Percentiles rank a stretch among this genome's conserved stretches.
These are phyloP conservation scores for Chionis minor DNA, from an alignment of 2,113 vertebrate species.

Conservation along the genomic window DNA sequence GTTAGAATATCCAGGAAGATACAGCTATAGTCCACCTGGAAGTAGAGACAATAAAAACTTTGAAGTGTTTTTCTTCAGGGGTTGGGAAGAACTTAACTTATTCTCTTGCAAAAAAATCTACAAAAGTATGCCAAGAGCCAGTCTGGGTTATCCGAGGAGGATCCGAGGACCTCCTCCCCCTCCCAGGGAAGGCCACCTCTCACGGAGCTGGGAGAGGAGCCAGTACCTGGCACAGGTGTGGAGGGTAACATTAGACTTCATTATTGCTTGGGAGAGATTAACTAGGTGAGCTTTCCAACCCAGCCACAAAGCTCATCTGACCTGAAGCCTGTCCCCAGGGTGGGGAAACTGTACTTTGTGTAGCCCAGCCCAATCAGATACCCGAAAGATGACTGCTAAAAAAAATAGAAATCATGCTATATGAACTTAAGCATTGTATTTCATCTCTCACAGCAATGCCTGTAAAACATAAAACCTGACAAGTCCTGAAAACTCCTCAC, in stretches of 20 bases:
- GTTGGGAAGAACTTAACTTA: background rate
- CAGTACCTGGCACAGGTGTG: accelerated
- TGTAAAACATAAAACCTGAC: background rate
- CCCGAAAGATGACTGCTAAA: background rate
- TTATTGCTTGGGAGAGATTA: background rate
- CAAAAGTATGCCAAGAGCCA: background rate
- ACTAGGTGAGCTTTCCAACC: background rate
- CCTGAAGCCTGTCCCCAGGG: background rate
- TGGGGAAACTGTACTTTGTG: background rate
- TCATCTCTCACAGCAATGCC: background rate
- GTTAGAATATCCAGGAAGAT: background rate
- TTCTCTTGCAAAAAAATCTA: background rate
- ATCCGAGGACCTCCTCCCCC: background rate
- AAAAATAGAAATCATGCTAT: background rate
- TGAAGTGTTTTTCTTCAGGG: background rate
- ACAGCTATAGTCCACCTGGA: background rate
- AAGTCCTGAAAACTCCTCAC: background rate
- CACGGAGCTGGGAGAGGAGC: background rate
- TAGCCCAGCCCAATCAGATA: background rate
- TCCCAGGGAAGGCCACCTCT: background rate
- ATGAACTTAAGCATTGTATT: background rate
- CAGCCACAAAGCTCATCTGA: background rate
- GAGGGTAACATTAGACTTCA: accelerated
- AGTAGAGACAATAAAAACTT: background rate
- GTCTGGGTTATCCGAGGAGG: background rate